Evolutionary conservation across 2,888 invertebrate species (phyloP), one percentile per base, ranked within the genome.

Genomic region (Oeneis ivallda): DNA sequence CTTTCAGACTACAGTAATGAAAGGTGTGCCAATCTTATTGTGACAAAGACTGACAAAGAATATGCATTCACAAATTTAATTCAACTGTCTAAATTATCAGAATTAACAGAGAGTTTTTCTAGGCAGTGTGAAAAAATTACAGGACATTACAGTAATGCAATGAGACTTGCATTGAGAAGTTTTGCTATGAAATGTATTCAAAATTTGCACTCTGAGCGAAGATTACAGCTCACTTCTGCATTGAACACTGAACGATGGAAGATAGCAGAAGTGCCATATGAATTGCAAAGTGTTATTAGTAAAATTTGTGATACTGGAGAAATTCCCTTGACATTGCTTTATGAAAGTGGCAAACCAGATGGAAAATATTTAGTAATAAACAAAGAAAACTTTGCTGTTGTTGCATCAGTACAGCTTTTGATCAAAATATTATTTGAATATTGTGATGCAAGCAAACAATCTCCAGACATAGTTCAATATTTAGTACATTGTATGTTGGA

Each of bases 231-330:
- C 62, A 95, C 95, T 50, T 85, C 96, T 69, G 93, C 98, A 45
- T 91, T 99, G 53, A 98, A 98, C 81, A 94, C 95, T 70, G 99
- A 99, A 85, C 93, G 96, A 68, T 99, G 99, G 99, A 97, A 96
- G 79, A 95, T 96, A 75, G 96, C 98, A 5, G 98, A 98, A 77
- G 97, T 99, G 60, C 97, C 98, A 0, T 92, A 93, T 72, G 97
- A 98, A 81, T 96, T 98, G 82, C 99, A 99, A 87, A 93, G 94
- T 74, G 93, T 98, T 68, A 95, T 98, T 43, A 94, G 95, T 81
- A 93, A 94, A 74, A 94, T 97, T 77, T 91, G 90, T 80, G 90
- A 93, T 73, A 82, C 82, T 70, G 89, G 92, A 65, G 83, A 86
- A 77, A 93, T 93, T 80, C 92, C 93, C 17, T 76, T 71, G 41